phyloP scores from a whole-genome alignment of 2,113 vertebrate genomes.

The Ranitomeya variabilis region DNA sequence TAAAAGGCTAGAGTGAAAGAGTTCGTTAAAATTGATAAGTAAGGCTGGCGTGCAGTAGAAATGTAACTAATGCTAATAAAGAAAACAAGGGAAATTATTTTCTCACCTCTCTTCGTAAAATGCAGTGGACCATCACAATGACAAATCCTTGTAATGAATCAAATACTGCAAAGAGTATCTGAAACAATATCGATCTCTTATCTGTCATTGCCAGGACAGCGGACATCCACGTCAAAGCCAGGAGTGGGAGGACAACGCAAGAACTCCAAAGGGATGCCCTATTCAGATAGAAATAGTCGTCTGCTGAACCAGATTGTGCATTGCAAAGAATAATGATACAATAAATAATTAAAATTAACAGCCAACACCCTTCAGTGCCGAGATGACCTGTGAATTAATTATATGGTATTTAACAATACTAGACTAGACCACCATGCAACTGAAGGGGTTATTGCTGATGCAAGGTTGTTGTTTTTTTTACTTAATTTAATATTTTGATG shows the following conservation, averaged over 20 bases:
- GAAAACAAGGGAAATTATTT: conserved; percentile 53
- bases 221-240: conserved; percentile 99
- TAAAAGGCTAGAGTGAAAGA: background rate
- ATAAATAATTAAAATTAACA: background rate
- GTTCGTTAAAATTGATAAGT: background rate
- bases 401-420: conserved; percentile 46
- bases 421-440: conserved; percentile 57
- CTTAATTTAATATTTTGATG: conserved; percentile 38
- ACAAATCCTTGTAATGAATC: conserved; percentile 99
- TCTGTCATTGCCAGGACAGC: conserved; percentile 99
- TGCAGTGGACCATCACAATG: conserved; percentile 98
- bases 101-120: conserved; percentile 94
- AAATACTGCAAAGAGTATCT: conserved; percentile 98
- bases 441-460: conserved; percentile 18
- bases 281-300: conserved; percentile 60
- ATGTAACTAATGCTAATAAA: background rate
- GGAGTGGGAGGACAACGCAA: conserved; percentile 93
- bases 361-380: conserved; percentile 32
- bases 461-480: conserved; percentile 20
- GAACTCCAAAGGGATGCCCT: conserved; percentile 99
- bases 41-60: background rate
- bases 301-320: conserved; percentile 54
- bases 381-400: conserved; percentile 47
- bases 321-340: background rate
- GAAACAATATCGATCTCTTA: conserved; percentile 98